Conservation (phyloP, 2,113 vertebrate genomes). For the Xiphorhynchus elegans region DNA sequence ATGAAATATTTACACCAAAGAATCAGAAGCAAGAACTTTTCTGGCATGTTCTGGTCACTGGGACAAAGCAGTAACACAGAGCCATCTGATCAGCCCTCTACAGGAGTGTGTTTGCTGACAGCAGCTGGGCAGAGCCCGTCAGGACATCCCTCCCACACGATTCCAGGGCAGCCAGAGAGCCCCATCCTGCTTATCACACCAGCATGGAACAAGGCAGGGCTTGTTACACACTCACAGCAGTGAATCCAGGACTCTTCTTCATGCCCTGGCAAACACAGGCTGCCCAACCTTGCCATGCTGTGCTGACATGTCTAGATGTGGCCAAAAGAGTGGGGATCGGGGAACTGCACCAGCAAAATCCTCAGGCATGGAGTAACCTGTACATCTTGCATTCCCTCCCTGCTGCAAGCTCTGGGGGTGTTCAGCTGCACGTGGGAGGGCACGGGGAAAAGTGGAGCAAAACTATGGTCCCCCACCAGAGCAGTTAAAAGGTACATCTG, state of each 20-base stretch:
- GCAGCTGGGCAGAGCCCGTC: neutral
- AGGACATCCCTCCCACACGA: neutral
- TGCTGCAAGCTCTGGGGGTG: neutral
- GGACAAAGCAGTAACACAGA: neutral
- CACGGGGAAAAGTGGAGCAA: neutral
- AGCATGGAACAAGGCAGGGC: neutral
- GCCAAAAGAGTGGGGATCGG: neutral
- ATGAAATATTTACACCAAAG: neutral
- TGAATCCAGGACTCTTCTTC: neutral
- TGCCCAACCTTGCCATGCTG: neutral
- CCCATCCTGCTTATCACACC: neutral
- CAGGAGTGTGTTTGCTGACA: neutral
- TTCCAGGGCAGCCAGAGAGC: neutral
- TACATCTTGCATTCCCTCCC: accelerated
- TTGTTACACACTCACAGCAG: neutral
- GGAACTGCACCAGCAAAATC: neutral
- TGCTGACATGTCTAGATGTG: neutral
- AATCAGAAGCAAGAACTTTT: neutral
- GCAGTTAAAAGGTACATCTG: neutral
- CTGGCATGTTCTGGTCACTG: neutral
- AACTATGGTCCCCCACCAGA: accelerated
- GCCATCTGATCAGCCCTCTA: neutral
- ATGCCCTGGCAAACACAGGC: neutral
- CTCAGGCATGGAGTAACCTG: neutral
- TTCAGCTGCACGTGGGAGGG: neutral